Percentiles rank a stretch among this genome's conserved stretches.
Evolutionary conservation across 2,113 vertebrate genomes (phyloP).

Genomic region (Saccopteryx leptura): DNA sequence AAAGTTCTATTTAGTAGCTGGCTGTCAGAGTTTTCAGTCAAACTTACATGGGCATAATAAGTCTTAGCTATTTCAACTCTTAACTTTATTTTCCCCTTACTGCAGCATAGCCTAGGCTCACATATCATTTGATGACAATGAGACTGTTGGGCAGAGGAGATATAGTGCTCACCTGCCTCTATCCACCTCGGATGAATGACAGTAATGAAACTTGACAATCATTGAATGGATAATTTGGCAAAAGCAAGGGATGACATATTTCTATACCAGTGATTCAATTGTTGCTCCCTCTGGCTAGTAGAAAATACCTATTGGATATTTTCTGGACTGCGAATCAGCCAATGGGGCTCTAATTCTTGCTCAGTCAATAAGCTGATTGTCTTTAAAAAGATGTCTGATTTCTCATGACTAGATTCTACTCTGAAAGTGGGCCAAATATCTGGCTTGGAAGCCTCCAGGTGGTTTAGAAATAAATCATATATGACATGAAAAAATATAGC

Average conservation of each 20-base stretch:
- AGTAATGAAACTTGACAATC: neutral
- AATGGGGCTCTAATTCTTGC: neutral
- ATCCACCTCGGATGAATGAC: neutral
- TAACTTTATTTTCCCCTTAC: neutral
- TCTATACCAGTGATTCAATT: neutral
- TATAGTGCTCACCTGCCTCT: neutral
- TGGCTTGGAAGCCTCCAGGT: neutral
- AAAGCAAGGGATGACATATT: slow-evolving; percentile 6
- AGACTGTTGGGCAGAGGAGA: neutral
- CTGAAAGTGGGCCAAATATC: neutral
- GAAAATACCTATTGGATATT: neutral
- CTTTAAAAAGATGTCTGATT: neutral
- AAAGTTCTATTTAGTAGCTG: neutral
- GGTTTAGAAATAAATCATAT: neutral
- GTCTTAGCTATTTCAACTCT: neutral
- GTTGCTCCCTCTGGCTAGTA: neutral
- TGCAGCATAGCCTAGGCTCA: neutral
- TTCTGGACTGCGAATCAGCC: slow-evolving; percentile 17
- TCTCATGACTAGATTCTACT: neutral
- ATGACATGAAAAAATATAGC: neutral
- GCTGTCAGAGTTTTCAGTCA: neutral
- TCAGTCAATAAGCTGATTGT: neutral
- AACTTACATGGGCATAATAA: neutral
- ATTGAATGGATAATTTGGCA: neutral
- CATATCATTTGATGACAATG: neutral